Conservation (phyloP, 2,113 vertebrate species). For the Mola mola region DNA sequence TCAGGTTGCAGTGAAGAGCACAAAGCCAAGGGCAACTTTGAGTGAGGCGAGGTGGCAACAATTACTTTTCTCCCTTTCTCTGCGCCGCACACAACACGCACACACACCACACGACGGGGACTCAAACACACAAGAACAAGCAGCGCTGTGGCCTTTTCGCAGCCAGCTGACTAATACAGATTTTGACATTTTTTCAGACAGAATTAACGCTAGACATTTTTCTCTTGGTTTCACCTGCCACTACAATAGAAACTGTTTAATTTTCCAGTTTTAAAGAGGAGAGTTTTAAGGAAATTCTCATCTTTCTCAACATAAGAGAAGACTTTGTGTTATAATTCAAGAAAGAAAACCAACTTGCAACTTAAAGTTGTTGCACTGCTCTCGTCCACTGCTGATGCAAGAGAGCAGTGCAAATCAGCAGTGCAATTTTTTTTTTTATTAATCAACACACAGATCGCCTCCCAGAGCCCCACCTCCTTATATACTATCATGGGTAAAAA, state of each 20-base stretch:
- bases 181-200: background rate
- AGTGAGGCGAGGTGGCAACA: constrained; percentile 77
- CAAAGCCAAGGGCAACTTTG: constrained; percentile 83
- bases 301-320: constrained; percentile 15
- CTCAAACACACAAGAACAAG: constrained; percentile 53
- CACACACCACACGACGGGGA: constrained; percentile 28
- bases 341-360: constrained; percentile 53
- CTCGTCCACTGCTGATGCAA: too few relatives aligned
- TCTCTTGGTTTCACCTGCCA: background rate
- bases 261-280: background rate
- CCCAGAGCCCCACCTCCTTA: constrained; percentile 49
- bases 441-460: constrained; percentile 63
- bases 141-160: constrained; percentile 36
- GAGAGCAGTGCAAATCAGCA: constrained; percentile 67
- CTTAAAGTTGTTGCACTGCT: constrained; percentile 48
- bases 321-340: constrained; percentile 49
- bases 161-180: constrained; percentile 20
- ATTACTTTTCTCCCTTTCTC: constrained; percentile 74
- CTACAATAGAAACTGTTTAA: background rate
- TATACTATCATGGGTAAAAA: constrained; percentile 45
- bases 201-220: background rate
- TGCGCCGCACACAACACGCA: constrained; percentile 30
- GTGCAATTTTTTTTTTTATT: constrained; percentile 65
- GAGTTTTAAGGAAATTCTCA: constrained; percentile 7
- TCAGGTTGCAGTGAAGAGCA: constrained; percentile 76